These are phyloP conservation scores for Scaptomyza parva DNA, from an alignment of 2,888 invertebrate genomes.

Conservation along the genomic window DNA sequence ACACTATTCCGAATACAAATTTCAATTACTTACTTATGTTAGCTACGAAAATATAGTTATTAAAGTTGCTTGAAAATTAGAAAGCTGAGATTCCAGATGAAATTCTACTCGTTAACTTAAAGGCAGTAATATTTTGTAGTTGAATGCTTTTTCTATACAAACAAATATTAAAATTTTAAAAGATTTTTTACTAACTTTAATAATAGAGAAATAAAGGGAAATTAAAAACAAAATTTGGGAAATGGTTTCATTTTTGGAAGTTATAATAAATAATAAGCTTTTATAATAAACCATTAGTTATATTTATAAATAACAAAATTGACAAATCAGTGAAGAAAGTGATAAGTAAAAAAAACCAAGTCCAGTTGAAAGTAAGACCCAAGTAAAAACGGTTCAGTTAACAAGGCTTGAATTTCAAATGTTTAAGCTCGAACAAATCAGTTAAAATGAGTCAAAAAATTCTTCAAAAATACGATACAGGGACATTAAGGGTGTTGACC, in stretches of 20 bases:
- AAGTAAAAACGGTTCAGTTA: not conserved
- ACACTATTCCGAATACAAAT: not conserved
- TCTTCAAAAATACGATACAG: conserved; percentile 17
- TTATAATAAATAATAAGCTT: not conserved
- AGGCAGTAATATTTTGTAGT: not conserved
- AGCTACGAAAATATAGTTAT: not conserved
- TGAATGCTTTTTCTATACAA: conserved; percentile 1
- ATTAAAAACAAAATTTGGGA: not conserved
- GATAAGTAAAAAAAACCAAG: not conserved
- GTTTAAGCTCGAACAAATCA: conserved; percentile 2
- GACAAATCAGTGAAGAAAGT: not conserved
- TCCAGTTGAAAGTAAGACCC: conserved; percentile 14
- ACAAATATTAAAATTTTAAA: not conserved
- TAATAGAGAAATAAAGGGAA: too few species aligned
- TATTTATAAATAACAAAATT: not conserved
- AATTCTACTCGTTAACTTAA: conserved; percentile 1
- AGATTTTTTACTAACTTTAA: too few species aligned
- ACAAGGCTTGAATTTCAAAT: not conserved
- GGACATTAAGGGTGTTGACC: conserved; percentile 15
- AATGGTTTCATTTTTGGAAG: not conserved
- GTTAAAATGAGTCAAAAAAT: conserved; percentile 12
- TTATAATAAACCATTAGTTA: not conserved
- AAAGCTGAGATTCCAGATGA: not conserved
- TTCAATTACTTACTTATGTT: conserved; percentile 3
- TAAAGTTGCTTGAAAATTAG: not conserved